Percentiles rank a stretch among this genome's conserved stretches.
Evolutionary conservation across 2,113 vertebrate species (phyloP).

Genomic region (Campylorhamphus procurvoides): DNA sequence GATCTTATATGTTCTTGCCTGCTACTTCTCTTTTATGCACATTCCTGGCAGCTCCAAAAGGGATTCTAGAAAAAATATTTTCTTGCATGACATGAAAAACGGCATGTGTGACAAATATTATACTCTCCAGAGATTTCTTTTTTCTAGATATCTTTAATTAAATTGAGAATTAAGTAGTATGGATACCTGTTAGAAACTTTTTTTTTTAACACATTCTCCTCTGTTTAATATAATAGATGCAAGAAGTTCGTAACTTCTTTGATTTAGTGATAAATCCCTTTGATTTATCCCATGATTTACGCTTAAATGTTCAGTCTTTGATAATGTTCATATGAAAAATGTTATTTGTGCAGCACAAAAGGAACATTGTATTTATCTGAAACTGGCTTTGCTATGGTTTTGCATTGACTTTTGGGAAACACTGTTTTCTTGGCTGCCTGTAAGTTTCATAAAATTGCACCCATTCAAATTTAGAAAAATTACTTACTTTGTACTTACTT

Average conservation of each 20-base stretch:
- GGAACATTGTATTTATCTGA: not conserved
- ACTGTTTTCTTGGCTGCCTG: not conserved
- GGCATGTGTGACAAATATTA: not conserved
- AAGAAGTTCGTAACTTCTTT: not conserved
- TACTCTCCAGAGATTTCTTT: not conserved
- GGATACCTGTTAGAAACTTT: not conserved
- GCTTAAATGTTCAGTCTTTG: not conserved
- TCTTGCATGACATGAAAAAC: not conserved
- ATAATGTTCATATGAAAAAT: not conserved
- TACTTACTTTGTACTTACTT: not conserved
- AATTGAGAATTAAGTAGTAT: not conserved
- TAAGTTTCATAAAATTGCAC: not conserved
- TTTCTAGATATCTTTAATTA: not conserved
- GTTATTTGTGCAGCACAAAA: not conserved
- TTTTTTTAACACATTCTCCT: not conserved
- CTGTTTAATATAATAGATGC: not conserved
- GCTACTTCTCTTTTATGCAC: not conserved
- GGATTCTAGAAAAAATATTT: not conserved
- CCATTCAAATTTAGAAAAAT: not conserved
- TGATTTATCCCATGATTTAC: not conserved
- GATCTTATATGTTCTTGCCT: not conserved
- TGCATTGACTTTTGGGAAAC: not conserved
- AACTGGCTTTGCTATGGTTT: not conserved
- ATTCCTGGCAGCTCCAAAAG: not conserved
- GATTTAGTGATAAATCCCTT: not conserved